A percentile compares a stretch with the other conserved stretches of the same genome.
These are phyloP conservation scores for Chunga burmeisteri DNA, from an alignment of 2,113 vertebrate species.

Conservation along the genomic window DNA sequence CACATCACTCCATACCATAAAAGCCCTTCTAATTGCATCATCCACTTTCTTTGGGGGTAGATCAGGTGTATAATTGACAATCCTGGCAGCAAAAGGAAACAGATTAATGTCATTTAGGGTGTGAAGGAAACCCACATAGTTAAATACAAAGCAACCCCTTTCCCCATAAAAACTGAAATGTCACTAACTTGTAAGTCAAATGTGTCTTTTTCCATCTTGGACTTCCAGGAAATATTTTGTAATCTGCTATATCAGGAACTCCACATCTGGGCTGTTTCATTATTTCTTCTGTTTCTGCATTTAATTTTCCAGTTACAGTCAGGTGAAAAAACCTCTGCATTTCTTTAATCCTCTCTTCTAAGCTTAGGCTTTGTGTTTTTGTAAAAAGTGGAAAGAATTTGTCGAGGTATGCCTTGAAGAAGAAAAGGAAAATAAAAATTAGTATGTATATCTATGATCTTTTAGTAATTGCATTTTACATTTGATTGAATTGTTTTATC, in stretches of 20 bases:
- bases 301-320: constrained; percentile 67
- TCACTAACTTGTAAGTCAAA: constrained; percentile 75
- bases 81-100: constrained; percentile 26
- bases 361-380: not conserved
- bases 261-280: constrained; percentile 73
- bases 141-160: not conserved
- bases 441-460: not conserved
- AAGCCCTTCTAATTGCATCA: constrained; percentile 51
- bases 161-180: not conserved
- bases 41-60: not conserved
- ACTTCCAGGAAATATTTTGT: not conserved
- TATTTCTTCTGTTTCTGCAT: not conserved
- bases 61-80: constrained; percentile 63
- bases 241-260: constrained; percentile 48
- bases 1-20: constrained; percentile 67
- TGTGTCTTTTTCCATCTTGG: constrained; percentile 58
- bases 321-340: constrained; percentile 76
- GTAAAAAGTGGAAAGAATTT: constrained; percentile 53
- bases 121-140: not conserved
- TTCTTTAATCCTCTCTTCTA: constrained; percentile 63
- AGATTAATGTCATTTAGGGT: not conserved
- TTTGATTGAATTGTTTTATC: not conserved
- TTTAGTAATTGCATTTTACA: not conserved
- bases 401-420: constrained; percentile 70
- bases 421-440: not conserved